Percentiles rank a stretch among this genome's conserved stretches.
Conservation (phyloP, 2,797 vertebrate species). For the Paguma larvata region DNA sequence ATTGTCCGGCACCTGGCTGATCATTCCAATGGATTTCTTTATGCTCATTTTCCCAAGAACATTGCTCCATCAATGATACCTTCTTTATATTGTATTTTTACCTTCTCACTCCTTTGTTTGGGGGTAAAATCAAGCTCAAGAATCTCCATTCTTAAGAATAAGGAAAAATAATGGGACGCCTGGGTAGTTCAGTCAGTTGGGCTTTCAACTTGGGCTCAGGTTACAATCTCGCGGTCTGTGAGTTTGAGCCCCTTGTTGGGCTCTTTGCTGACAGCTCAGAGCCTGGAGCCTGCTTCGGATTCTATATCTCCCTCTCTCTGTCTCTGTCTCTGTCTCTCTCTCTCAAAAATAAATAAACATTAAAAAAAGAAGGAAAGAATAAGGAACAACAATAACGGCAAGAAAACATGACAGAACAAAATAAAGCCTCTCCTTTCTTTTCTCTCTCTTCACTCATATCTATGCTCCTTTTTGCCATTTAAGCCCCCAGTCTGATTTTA, state of each 20-base stretch:
- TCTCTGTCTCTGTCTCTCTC: too few species aligned
- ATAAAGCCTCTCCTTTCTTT: background rate
- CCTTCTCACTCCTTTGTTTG: background rate
- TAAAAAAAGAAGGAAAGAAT: background rate
- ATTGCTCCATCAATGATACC: background rate
- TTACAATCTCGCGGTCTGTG: too few species aligned
- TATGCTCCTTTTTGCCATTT: background rate
- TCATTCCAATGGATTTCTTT: background rate
- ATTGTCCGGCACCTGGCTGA: background rate
- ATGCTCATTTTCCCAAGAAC: background rate
- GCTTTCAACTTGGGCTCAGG: too few species aligned
- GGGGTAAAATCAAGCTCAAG: background rate
- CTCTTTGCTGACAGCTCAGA: too few species aligned
- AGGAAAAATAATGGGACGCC: background rate
- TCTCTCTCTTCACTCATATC: background rate
- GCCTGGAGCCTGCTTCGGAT: too few species aligned
- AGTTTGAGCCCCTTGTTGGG: accelerated
- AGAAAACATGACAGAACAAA: background rate
- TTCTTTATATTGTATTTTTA: background rate
- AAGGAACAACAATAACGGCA: background rate
- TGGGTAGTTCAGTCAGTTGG: too few species aligned
- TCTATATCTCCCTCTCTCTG: too few species aligned
- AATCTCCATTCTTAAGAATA: background rate
- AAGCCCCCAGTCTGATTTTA: background rate
- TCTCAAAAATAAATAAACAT: too few species aligned